Conservation (phyloP, 2,797 vertebrate genomes). For the Luscinia luscinia region DNA sequence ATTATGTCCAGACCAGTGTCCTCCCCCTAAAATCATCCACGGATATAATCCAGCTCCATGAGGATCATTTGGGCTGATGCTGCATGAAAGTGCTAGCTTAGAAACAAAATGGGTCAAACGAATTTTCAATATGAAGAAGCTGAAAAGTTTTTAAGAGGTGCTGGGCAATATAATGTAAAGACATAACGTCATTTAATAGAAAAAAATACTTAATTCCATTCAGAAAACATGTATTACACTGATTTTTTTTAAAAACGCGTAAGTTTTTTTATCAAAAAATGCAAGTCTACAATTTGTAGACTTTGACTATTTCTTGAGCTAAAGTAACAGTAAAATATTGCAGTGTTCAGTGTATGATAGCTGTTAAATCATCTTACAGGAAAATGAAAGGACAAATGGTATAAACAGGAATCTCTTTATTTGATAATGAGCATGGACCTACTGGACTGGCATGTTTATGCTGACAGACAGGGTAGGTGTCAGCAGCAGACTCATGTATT, state of each 20-base stretch:
- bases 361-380: not conserved
- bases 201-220: not conserved
- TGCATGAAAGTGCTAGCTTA: not conserved
- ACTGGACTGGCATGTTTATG: not conserved
- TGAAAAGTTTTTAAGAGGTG: not conserved
- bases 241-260: not conserved
- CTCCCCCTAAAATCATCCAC: not conserved
- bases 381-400: not conserved
- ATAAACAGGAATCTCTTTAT: not conserved
- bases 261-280: not conserved
- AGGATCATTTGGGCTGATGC: not conserved
- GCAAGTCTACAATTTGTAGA: not conserved
- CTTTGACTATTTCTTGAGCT: not conserved
- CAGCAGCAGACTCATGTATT: not conserved
- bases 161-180: not conserved
- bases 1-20: not conserved
- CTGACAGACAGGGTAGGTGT: not conserved
- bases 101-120: not conserved
- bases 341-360: not conserved
- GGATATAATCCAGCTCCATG: not conserved
- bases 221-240: not conserved
- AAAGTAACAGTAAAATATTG: not conserved
- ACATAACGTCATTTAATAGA: not conserved
- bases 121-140: not conserved
- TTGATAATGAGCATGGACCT: not conserved